Evolutionary conservation across 1,140 invertebrate species (phyloP).

Genomic region (Venturia canescens): DNA sequence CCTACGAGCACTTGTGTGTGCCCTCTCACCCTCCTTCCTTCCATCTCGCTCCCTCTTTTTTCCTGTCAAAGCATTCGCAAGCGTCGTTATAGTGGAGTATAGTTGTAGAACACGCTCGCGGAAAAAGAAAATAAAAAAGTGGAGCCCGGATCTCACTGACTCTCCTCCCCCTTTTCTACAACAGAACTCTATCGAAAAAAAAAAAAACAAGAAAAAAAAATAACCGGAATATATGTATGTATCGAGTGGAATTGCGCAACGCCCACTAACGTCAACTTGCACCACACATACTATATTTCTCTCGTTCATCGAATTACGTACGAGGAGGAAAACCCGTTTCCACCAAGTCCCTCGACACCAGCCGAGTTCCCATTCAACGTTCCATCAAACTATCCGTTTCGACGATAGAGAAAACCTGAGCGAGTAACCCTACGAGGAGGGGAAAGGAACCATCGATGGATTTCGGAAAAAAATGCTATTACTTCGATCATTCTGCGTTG

Average conservation of each 20-base stretch:
- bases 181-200: slow-evolving; percentile 64
- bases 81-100: slow-evolving; percentile 50
- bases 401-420: slow-evolving; percentile 12
- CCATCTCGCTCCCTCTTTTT: slow-evolving; percentile 54
- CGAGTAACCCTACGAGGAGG: neutral
- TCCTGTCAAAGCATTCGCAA: neutral
- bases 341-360: slow-evolving; percentile 52
- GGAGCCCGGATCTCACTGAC: slow-evolving; percentile 64
- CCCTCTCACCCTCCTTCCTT: slow-evolving; percentile 41
- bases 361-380: slow-evolving; percentile 44
- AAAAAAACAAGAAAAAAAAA: no score
- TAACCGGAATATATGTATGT: slow-evolving; percentile 50
- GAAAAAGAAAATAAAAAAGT: slow-evolving; percentile 62
- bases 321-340: slow-evolving; percentile 58
- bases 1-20: neutral
- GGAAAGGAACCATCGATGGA: slow-evolving; percentile 17
- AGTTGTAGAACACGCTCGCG: slow-evolving; percentile 57
- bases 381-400: slow-evolving; percentile 45
- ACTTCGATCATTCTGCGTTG: slow-evolving; percentile 28
- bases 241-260: slow-evolving; percentile 71
- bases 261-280: slow-evolving; percentile 51
- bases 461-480: slow-evolving; percentile 37
- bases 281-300: slow-evolving; percentile 51
- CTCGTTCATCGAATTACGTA: slow-evolving; percentile 70
- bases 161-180: slow-evolving; percentile 49